Base-by-base conservation (phyloP, 2,113 vertebrate genomes). In the Mesocricetus auratus region DNA sequence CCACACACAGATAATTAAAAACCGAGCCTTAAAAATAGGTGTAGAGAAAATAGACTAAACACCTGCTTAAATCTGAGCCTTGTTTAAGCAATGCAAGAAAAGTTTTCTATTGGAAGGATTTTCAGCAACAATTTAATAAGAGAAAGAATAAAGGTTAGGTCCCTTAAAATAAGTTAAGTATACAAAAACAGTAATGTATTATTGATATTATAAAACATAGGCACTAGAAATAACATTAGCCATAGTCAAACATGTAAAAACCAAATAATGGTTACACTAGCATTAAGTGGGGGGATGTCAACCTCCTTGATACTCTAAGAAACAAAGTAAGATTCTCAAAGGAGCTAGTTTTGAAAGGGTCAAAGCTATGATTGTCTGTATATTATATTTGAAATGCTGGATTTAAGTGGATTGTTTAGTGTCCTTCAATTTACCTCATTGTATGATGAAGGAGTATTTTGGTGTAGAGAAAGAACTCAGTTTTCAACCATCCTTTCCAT, bases 1-100 rank as follows among this genome's bases (percentile, higher is more conserved):
- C 6, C 3, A 31, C 13, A 64, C 7, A 45, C 4, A 83, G 19
- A 60, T 62, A 53, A 69, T 9, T 15, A 47, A 53, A 90, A 39
- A 69, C 11, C 89, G 33, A 62, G 39, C 3, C 53, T 79, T 95
- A 94, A 89, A 94, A 96, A 89, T 92, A 92, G 60, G 94, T 75
- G 31, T 77, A 42, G 24, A 94, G 60, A 73, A 87, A 91, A 39
- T 64, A 96, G 69, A 90, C 78, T 82, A 94, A 95, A 86, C 92
- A 97, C 78, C 94, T 97, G 96, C 91, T 95, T 96, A 91, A 91
- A 81, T 96, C 95, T 97, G 95, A 97, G 95, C 97, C 82, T 95
- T 97, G 87, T 58, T 96, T 96, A 79, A 97, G 94, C 86, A 97
- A 95, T 95, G 91, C 95, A 95, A 94, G 62, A 94, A 92, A 92